phyloP scores from a whole-genome alignment of 1,140 invertebrate genomes.

The Drosophila tropicalis region DNA sequence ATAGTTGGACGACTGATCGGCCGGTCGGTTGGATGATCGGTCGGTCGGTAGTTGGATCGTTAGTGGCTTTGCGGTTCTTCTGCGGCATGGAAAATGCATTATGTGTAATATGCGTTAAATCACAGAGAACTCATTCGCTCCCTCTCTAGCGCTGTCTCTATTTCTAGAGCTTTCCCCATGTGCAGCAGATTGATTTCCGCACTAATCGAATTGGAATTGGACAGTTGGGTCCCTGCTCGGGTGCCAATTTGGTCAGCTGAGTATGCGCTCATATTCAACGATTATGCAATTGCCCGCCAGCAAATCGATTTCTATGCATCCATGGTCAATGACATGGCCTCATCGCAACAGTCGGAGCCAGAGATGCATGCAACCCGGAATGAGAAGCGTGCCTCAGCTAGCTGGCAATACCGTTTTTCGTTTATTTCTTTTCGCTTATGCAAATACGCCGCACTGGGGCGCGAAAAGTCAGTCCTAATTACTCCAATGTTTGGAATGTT shows the following conservation, averaged over 20 bases:
- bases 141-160: constrained; percentile 4
- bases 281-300: constrained; percentile 63
- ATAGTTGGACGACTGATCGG: constrained; percentile 24
- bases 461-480: constrained; percentile 75
- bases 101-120: constrained; percentile 64
- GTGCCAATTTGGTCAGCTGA: constrained; percentile 27
- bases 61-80: constrained; percentile 56
- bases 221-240: constrained; percentile 44
- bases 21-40: constrained; percentile 48
- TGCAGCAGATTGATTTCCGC: constrained; percentile 57
- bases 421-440: constrained; percentile 13
- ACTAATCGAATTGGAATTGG: constrained; percentile 59
- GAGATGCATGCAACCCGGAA: constrained; percentile 31
- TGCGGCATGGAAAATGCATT: constrained; percentile 73
- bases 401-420: constrained; percentile 37
- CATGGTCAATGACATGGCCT: constrained; percentile 44
- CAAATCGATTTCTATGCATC: constrained; percentile 70
- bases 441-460: constrained; percentile 53
- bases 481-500: constrained; percentile 25
- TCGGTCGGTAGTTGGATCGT: constrained; percentile 35
- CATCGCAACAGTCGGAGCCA: constrained; percentile 22
- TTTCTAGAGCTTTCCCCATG: constrained; percentile 18
- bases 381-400: constrained; percentile 52
- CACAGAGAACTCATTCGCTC: constrained; percentile 36
- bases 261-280: constrained; percentile 25